Evolutionary conservation across 2,113 vertebrate genomes (phyloP).

Genomic region (Poeciliopsis occidentalis): DNA sequence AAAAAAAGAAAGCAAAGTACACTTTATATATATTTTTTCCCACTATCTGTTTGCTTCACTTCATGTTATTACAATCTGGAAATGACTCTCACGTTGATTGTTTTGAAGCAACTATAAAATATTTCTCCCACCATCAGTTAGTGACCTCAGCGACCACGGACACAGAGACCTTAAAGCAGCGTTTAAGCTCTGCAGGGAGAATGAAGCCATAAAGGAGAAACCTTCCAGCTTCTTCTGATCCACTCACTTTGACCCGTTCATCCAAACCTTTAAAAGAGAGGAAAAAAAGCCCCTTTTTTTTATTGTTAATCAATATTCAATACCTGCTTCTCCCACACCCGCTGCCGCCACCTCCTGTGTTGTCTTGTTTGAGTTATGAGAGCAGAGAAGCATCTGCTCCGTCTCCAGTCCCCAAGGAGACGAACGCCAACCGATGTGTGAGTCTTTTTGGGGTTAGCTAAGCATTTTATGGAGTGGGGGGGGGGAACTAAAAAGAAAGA

Average conservation of each 20-base stretch:
- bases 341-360: neutral
- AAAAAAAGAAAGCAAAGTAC: too few species aligned
- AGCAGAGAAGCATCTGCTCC: slow-evolving; percentile 56
- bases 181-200: slow-evolving; percentile 27
- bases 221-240: slow-evolving; percentile 26
- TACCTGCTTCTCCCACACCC: slow-evolving; percentile 5
- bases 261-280: neutral
- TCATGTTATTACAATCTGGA: too few species aligned
- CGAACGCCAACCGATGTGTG: slow-evolving; percentile 12
- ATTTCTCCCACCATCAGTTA: neutral
- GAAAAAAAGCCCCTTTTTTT: neutral
- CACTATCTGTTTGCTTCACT: too few species aligned
- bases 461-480: slow-evolving; percentile 17
- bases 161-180: slow-evolving; percentile 27
- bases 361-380: slow-evolving; percentile 52
- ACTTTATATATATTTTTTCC: too few species aligned
- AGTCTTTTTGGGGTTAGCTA: slow-evolving; percentile 29
- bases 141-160: slow-evolving; percentile 16
- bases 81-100: too few species aligned
- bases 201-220: slow-evolving; percentile 56
- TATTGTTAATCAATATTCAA: slow-evolving; percentile 3
- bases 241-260: slow-evolving; percentile 4
- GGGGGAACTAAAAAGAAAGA: too few species aligned
- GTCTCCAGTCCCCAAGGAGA: slow-evolving; percentile 51
- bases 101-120: too few species aligned